A percentile compares a stretch with the other conserved stretches of the same genome.
These are phyloP conservation scores for Acanthosepion lycidas DNA, from an alignment of 2,888 invertebrate genomes.

Conservation along the genomic window DNA sequence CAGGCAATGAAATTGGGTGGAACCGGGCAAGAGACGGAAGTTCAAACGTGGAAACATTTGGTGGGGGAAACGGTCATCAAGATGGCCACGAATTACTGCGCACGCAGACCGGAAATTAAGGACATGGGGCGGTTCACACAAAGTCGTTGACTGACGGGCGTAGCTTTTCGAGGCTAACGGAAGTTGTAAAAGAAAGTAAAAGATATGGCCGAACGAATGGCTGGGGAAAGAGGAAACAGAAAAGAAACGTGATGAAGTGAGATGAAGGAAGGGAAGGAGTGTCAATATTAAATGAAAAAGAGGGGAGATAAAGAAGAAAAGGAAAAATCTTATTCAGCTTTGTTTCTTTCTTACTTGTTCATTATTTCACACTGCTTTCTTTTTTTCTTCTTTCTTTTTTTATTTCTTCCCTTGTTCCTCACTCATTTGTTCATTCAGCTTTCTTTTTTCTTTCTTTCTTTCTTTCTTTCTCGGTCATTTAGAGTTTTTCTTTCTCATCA, in stretches of 20 bases:
- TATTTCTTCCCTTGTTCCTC: no score
- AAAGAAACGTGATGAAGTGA: not conserved
- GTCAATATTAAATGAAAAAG: no score
- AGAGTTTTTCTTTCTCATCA: no score
- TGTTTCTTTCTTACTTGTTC: no score
- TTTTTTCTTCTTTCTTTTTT: no score
- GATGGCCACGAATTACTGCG: conserved; percentile 37
- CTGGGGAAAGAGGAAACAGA: not conserved
- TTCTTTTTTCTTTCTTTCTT: no score
- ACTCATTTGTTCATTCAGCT: no score
- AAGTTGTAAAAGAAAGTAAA: not conserved
- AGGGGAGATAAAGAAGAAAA: no score
- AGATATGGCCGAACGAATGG: not conserved
- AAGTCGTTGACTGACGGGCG: not conserved
- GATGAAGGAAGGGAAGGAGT: no score
- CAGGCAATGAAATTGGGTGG: conserved; percentile 13
- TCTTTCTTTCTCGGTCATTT: no score
- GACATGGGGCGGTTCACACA: conserved; percentile 41
- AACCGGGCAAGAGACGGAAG: not conserved
- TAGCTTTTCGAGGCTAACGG: not conserved
- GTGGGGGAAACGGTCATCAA: conserved; percentile 20
- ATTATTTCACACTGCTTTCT: no score
- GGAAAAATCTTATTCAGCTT: no score
- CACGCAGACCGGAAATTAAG: conserved; percentile 47
- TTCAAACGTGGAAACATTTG: conserved; percentile 14